Evolutionary conservation across 2,113 vertebrate species (phyloP), one percentile per base, ranked within the genome.

Genomic region (Thalassarche chlororhynchos): DNA sequence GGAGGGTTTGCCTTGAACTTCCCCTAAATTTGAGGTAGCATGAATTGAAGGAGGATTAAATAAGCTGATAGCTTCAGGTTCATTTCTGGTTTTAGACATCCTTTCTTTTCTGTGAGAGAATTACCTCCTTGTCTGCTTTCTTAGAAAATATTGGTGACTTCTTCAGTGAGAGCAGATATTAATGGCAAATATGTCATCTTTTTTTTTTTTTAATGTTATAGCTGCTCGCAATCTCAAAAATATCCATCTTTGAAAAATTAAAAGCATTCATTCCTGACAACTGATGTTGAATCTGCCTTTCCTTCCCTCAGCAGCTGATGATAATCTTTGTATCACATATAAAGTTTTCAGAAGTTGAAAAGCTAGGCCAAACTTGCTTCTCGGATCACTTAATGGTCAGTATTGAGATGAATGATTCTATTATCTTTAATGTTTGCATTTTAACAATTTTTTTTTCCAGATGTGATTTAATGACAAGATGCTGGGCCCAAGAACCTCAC

Each of bases 401-500:
- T 46, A 16, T 65, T 64, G 26, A 68, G 11, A 66, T 36, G 7
- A 70, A 68, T 51, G 5, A 66, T 81, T 70, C 15, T 29, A 12
- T 84, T 72, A 49, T 29, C 4, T 26, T 69, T 85, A 76, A 61
- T 66, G 12, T 44, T 91, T 79, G 7, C 16, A 19, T 87, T 95
- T 74, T 61, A 66, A 66, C n/a, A 14, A 1, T 14, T 88, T 57
- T 32, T 32, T 91, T 90, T 86, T 77, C 12, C 84, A 98, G 98
- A 46, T 97, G 96, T 93, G 84, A 97, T 72, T 96, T 98, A 96
- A 98, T 98, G 97, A 61, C 72, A 69, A 97, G 93, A 51, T 98
- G 97, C 80, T 99, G 98, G 98, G 97, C 97, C 81, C 97, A 98
- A 85, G 97, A 98, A 74, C 96, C 97, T 72, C 69, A 84, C 47